These are phyloP conservation scores for Dicranocentrus wangi DNA, from an alignment of 2,888 invertebrate genomes.

Conservation along the genomic window DNA sequence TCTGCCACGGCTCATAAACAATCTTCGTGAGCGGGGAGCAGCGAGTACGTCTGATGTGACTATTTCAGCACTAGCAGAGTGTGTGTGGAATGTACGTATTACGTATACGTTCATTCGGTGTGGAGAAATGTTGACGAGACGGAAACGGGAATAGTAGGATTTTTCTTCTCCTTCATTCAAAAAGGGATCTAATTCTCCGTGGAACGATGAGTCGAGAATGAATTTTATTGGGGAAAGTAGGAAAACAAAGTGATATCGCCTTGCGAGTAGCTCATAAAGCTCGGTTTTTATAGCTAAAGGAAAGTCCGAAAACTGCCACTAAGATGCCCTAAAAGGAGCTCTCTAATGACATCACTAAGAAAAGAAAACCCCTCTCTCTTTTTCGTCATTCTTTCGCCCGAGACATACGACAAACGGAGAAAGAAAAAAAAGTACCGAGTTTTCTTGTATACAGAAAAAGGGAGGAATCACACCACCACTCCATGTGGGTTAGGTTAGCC, in stretches of 20 bases:
- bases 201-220: conserved; percentile 61
- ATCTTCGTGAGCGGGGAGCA: conserved; percentile 24
- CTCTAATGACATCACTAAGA: conserved; percentile 64
- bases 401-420: conserved; percentile 19
- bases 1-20: conserved; percentile 53
- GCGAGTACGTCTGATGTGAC: neutral
- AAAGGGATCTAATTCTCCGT: conserved; percentile 56
- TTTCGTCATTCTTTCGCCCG: conserved; percentile 15
- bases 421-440: neutral
- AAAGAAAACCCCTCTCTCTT: conserved; percentile 40
- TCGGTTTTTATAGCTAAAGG: conserved; percentile 64
- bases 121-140: neutral
- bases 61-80: no score
- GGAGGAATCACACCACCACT: neutral
- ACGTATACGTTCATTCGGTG: neutral
- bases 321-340: conserved; percentile 60
- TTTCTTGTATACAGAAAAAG: conserved; percentile 7
- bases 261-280: conserved; percentile 69
- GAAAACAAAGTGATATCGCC: conserved; percentile 69
- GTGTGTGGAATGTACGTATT: no score
- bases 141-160: conserved; percentile 35
- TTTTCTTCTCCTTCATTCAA: conserved; percentile 48
- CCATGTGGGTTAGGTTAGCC: neutral
- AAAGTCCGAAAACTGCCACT: conserved; percentile 60
- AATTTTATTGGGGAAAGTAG: conserved; percentile 60